Evolutionary conservation across 2,113 vertebrate genomes (phyloP), one percentile per base, ranked within the genome.

Genomic region (Nycticorax nycticorax): DNA sequence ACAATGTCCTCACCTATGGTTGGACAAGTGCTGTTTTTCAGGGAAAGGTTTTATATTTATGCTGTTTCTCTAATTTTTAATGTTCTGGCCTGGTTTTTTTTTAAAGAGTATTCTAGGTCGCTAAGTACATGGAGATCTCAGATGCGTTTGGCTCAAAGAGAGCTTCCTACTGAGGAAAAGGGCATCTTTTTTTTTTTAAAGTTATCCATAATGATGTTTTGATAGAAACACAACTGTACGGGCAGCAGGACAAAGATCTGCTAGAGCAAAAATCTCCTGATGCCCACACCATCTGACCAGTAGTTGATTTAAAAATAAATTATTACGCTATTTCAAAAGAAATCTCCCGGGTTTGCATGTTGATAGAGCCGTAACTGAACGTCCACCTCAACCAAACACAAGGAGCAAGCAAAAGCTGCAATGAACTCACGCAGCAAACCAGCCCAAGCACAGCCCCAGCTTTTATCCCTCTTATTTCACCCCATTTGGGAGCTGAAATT

Each of bases 11-110:
- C 77, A 76, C 48, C 26, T 64, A 7, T 1, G 5, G 45, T 28
- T 1, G 12, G 52, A 32, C 19, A 93, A 96, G n/a, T 26, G 57
- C 15, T 85, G 41, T n/a, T 76, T 88, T 95, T 85, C 43, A 82
- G 85, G 81, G 89, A 92, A 89, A 94, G 10, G 30, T 96, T 97
- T 97, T 97, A 30, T 97, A 97, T 92, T 96, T 85, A 79, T 87
- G 69, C 7, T 37, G 68, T 89, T 87, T 63, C 30, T 87, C 19
- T 62, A 81, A 45, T 91, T 95, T 95, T 89, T 95, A n/a, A 86
- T 68, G 27, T 77, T 88, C 56, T 33, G 63, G 72, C 1, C 4
- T 16, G 35, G 33, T 59, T 60, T 78, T 75, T 91, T 33, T 26
- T 24, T 7, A 0, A 95, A 80, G 30, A 79, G 19, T 64, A 81